Base-by-base conservation (phyloP, 2,888 invertebrate species). In the Eristalis tenax region DNA sequence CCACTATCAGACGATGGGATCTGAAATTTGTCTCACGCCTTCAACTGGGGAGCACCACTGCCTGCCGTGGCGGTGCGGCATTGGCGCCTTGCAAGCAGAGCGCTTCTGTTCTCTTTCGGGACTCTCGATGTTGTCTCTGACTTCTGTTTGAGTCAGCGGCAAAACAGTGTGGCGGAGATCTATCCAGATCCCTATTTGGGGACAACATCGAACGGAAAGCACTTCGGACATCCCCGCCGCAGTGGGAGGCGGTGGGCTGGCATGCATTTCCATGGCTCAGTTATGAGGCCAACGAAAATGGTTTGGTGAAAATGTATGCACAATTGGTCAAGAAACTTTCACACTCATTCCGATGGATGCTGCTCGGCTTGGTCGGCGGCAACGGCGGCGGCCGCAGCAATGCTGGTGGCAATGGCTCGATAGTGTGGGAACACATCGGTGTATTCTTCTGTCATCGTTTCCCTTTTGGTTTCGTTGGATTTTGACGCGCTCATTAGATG, bases 1-100 rank as follows among this genome's bases (percentile, higher is more conserved):
- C 69, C 87, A 68, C 59, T 87, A 87, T 87, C 87, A 61, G 79
- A 68, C 87, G 83, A 79, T 87, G 87, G 83, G 75, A 87, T 87
- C 87, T 80, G 73, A 87, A 87, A 87, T 87, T 87, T 87, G 87
- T 87, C 87, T 87, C 87, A 87, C 87, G 87, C 87, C 87, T 87
- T 87, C 79, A 76, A 75, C 77, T 74, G 63, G 71, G 32, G 65
- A 69, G 69, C 65, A 38, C 10, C 65, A 6, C 4, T 6, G 32
- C 61, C 80, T 57, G 32, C 3, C 59, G 26, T 23, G 23, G 73
- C 32, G 23, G 82, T 64, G 57, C 59, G 57, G 75, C 56, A 75
- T 75, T 79, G 83, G 83, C 86, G 83, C 83, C 79, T 83, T 83
- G 61, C 22, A 63, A 76, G 26, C 50, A 75, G 50, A 2, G 15